These are phyloP conservation scores for Dinoponera quadriceps DNA, from an alignment of 1,140 invertebrate species.

Conservation along the genomic window DNA sequence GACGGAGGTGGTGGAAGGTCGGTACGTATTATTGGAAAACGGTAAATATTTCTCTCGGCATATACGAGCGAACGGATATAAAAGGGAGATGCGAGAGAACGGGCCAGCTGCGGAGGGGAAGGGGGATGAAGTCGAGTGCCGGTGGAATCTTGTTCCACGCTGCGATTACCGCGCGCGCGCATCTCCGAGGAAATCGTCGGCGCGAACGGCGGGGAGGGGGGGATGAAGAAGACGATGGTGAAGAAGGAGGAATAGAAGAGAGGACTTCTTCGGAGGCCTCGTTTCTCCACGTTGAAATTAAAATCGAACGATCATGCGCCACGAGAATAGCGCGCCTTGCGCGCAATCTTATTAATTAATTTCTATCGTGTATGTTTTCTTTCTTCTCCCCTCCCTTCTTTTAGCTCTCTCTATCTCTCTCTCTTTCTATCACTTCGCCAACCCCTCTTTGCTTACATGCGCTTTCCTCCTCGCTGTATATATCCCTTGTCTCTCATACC, in stretches of 20 bases:
- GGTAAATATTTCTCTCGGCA: slow-evolving; percentile 70
- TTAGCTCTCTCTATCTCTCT: slow-evolving; percentile 1
- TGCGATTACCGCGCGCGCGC: slow-evolving; percentile 61
- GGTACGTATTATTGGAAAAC: slow-evolving; percentile 74
- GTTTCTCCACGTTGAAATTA: slow-evolving; percentile 59
- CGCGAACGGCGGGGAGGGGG: too few relatives aligned
- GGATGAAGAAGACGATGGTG: too few relatives aligned
- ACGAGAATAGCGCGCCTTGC: slow-evolving; percentile 5
- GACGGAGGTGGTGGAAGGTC: not conserved
- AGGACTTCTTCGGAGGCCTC: not conserved
- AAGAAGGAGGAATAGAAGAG: not conserved
- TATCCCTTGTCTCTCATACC: slow-evolving; percentile 26
- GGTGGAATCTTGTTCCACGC: slow-evolving; percentile 63
- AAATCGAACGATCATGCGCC: slow-evolving; percentile 57
- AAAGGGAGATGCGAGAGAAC: slow-evolving; percentile 34
- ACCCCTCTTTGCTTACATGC: not conserved
- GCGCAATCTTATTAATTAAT: too few relatives aligned
- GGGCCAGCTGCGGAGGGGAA: not conserved
- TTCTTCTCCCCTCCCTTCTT: not conserved
- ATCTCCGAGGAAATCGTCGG: not conserved
- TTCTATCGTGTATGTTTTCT: too few relatives aligned
- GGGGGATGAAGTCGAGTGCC: slow-evolving; percentile 41
- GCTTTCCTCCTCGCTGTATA: not conserved
- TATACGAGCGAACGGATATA: slow-evolving; percentile 60
- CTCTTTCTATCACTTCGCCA: not conserved